Evolutionary conservation across 2,113 vertebrate species (phyloP).

Genomic region (Paraplagusia blochii): DNA sequence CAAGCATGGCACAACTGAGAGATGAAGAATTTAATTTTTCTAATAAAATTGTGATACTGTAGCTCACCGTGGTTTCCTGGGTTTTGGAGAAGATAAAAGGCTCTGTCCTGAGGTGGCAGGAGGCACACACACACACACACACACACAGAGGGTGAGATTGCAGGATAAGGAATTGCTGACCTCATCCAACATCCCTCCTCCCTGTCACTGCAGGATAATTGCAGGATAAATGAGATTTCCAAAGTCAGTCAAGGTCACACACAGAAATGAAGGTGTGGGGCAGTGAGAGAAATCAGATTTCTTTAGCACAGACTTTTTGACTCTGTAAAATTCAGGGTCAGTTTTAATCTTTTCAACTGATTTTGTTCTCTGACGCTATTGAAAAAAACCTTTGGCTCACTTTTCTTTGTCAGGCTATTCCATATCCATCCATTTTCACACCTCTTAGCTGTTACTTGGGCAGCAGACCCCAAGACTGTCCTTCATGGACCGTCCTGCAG

Average conservation of each 20-base stretch:
- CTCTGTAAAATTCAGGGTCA: no score
- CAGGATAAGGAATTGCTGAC: neutral
- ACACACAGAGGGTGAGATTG: neutral
- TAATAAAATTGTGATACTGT: conserved; percentile 83
- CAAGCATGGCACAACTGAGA: conserved; percentile 81
- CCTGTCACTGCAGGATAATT: neutral
- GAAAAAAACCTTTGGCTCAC: no score
- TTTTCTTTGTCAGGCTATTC: no score
- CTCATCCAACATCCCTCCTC: neutral
- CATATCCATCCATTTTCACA: no score
- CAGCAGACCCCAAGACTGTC: no score
- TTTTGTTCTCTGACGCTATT: no score
- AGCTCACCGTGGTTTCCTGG: conserved; percentile 52
- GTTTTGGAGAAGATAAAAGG: conserved; percentile 2
- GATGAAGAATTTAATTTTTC: conserved; percentile 82
- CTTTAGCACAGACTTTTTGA: no score
- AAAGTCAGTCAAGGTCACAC: conserved; percentile 33
- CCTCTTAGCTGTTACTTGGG: no score
- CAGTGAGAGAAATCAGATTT: neutral
- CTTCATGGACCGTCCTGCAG: no score
- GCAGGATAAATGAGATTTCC: conserved; percentile 1
- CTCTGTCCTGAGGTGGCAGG: no score
- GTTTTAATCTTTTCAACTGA: no score
- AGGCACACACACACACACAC: neutral
- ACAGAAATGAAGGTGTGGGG: no score